These are phyloP conservation scores for Myrmecobius fasciatus DNA, from an alignment of 2,113 vertebrate genomes.

Conservation along the genomic window DNA sequence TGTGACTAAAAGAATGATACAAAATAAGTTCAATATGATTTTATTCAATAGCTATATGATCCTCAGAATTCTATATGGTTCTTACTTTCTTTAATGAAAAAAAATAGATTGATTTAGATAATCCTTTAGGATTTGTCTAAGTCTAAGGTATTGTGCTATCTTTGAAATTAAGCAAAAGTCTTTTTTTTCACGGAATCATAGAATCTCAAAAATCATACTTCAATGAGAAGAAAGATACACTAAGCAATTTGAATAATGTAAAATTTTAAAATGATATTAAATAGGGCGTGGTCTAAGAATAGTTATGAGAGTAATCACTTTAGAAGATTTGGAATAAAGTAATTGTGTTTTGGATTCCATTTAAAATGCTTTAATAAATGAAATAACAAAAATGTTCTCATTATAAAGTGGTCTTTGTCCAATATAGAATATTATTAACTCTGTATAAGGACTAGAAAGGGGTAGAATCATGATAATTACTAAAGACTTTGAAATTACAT, in stretches of 20 bases:
- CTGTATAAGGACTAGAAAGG: neutral
- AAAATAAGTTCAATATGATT: neutral
- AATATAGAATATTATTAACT: neutral
- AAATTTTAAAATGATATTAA: neutral
- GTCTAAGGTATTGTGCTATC: no score
- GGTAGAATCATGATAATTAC: neutral
- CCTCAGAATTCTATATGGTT: no score
- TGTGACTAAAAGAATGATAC: no score
- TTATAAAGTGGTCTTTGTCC: neutral
- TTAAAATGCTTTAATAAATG: neutral
- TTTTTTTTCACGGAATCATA: neutral
- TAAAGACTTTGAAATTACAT: neutral
- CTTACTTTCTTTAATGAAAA: no score
- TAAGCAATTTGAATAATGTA: neutral
- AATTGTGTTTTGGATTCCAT: neutral
- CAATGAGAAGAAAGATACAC: neutral
- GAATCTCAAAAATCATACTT: no score
- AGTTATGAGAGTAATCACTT: neutral
- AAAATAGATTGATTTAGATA: no score
- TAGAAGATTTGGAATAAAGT: neutral
- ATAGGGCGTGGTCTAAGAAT: no score
- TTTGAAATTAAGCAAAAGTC: neutral
- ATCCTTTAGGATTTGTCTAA: no score
- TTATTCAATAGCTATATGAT: neutral
- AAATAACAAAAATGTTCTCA: neutral